phyloP scores from a whole-genome alignment of 2,113 vertebrate genomes.

The Chunga burmeisteri region DNA sequence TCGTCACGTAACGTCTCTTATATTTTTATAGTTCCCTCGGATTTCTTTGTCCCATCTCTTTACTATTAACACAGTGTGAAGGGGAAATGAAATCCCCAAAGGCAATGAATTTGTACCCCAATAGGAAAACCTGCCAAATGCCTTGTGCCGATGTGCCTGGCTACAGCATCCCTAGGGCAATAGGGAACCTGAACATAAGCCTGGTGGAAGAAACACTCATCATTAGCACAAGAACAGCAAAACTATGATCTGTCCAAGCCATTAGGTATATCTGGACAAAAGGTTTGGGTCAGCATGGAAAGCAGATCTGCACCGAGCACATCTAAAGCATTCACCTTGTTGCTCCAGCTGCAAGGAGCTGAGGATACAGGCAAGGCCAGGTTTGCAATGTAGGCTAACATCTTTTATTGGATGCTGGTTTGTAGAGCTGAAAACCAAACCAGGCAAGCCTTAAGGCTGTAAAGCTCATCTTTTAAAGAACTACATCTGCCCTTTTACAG shows the following conservation, averaged over 20 bases:
- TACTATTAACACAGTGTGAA: not conserved
- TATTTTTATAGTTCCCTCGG: not conserved
- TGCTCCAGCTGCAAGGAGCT: not conserved
- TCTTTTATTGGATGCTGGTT: not conserved
- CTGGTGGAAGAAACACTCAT: not conserved
- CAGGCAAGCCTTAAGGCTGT: not conserved
- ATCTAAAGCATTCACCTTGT: fast-evolving
- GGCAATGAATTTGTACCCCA: not conserved
- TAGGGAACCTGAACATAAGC: not conserved
- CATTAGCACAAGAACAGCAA: not conserved
- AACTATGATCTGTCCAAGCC: fast-evolving
- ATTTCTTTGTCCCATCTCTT: not conserved
- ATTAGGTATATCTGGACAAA: not conserved
- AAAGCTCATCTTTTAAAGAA: constrained; percentile 14
- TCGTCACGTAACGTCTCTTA: fast-evolving
- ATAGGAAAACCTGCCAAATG: not conserved
- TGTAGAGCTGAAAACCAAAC: not conserved
- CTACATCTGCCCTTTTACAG: not conserved
- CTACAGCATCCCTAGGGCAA: not conserved
- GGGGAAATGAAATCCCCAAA: not conserved
- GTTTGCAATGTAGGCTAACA: not conserved
- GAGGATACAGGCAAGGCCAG: not conserved
- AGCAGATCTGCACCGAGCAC: not conserved
- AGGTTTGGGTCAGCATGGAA: not conserved
- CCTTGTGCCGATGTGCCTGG: not conserved